These are phyloP conservation scores for Grus americana DNA, from an alignment of 2,113 vertebrate genomes.

Conservation along the genomic window DNA sequence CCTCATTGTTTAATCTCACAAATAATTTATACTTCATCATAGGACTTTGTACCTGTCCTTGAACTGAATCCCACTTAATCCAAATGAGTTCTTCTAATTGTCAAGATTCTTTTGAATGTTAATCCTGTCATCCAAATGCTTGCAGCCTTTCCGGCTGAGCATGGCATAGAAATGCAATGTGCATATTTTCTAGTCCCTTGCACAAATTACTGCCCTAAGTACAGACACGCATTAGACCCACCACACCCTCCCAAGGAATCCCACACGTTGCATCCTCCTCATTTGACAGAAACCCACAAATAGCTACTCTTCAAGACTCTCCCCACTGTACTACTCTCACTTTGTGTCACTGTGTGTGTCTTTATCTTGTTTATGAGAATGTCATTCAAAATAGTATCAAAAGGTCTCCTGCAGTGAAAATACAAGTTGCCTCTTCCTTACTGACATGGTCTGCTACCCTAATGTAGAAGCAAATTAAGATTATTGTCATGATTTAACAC, in stretches of 20 bases:
- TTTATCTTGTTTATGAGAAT: not conserved
- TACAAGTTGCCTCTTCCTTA: not conserved
- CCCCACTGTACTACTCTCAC: not conserved
- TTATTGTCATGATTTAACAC: not conserved
- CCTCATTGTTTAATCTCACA: not conserved
- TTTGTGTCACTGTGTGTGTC: not conserved
- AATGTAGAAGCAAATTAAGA: not conserved
- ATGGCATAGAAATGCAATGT: not conserved
- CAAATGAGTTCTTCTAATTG: not conserved
- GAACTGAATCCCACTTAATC: slow-evolving; percentile 6
- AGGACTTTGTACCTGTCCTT: not conserved
- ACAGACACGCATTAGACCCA: not conserved
- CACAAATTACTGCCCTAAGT: not conserved
- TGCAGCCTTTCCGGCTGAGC: not conserved
- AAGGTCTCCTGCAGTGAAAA: not conserved
- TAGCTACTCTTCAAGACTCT: not conserved
- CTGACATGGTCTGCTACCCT: not conserved
- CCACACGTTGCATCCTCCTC: not conserved
- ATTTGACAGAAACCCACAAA: not conserved
- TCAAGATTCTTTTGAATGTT: not conserved
- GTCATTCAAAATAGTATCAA: not conserved
- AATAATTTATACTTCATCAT: not conserved
- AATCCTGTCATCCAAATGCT: not conserved
- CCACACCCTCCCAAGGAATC: not conserved
- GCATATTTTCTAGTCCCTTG: not conserved